These are phyloP conservation scores for Phylloscopus collybita DNA, from an alignment of 2,797 vertebrate species.

Conservation along the genomic window DNA sequence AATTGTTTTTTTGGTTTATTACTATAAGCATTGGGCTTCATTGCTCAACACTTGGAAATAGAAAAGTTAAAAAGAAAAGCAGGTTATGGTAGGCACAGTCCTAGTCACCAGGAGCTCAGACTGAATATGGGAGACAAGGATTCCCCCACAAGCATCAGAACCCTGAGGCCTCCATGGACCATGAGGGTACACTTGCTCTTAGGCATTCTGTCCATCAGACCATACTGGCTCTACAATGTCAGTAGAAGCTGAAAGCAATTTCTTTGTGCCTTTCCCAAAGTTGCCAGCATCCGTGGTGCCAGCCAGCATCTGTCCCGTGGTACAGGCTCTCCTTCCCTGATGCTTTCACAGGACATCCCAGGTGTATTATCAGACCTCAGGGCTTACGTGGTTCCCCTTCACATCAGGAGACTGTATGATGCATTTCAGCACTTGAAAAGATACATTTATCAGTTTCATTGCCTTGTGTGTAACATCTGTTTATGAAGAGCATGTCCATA, in stretches of 20 bases:
- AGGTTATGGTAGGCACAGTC: not conserved
- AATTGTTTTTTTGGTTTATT: not conserved
- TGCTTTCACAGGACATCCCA: not conserved
- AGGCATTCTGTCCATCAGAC: not conserved
- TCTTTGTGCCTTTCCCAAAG: not conserved
- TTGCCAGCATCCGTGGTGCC: not conserved
- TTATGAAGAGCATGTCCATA: not conserved
- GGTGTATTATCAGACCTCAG: not conserved
- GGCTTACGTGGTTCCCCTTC: not conserved
- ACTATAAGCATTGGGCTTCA: not conserved
- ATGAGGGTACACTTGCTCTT: not conserved
- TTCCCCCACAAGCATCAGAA: not conserved
- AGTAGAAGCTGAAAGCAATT: not conserved
- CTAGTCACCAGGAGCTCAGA: not conserved
- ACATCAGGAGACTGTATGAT: not conserved
- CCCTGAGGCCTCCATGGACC: rapidly evolving
- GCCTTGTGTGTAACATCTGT: not conserved
- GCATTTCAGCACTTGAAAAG: not conserved
- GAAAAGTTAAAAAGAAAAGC: not conserved
- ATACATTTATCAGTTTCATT: not conserved
- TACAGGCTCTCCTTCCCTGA: not conserved
- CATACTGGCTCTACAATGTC: not conserved
- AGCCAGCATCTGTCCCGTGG: rapidly evolving
- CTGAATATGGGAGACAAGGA: not conserved
- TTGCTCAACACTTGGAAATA: not conserved